These are phyloP conservation scores for Lycaena phlaeas DNA, from an alignment of 2,888 invertebrate genomes.

Conservation along the genomic window DNA sequence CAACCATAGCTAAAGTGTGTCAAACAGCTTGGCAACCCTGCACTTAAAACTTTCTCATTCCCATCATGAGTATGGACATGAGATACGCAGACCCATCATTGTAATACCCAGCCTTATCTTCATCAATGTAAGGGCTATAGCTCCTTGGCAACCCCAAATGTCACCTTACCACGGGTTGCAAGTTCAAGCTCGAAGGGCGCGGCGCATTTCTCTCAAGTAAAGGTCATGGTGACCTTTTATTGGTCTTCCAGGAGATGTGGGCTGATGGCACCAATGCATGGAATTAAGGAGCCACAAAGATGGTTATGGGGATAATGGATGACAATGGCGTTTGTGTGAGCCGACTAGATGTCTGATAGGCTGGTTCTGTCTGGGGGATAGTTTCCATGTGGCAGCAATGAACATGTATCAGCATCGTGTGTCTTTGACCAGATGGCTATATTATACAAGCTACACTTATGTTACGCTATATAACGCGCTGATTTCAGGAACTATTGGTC, in stretches of 20 bases:
- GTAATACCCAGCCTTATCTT: background rate
- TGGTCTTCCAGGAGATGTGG: background rate
- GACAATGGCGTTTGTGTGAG: no score
- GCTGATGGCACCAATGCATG: constrained; percentile 4
- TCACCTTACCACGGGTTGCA: constrained; percentile 15
- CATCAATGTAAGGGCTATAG: background rate
- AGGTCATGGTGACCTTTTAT: constrained; percentile 28
- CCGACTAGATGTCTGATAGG: no score
- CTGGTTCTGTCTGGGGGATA: no score
- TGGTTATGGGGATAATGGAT: no score
- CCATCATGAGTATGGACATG: constrained; percentile 3
- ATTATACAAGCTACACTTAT: no score
- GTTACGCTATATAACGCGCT: no score
- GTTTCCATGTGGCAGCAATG: no score
- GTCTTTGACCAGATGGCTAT: no score
- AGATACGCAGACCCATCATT: background rate
- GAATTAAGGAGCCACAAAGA: no score
- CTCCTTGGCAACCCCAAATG: background rate
- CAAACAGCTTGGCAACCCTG: constrained; percentile 3
- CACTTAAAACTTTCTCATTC: constrained; percentile 6
- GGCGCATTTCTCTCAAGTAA: constrained; percentile 23
- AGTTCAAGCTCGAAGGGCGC: constrained; percentile 57
- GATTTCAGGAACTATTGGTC: no score
- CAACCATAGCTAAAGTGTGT: no score
- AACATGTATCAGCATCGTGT: no score